Conservation (phyloP, 35 echinoderm and acorn worm species). For the Ophioderma brevispina region DNA sequence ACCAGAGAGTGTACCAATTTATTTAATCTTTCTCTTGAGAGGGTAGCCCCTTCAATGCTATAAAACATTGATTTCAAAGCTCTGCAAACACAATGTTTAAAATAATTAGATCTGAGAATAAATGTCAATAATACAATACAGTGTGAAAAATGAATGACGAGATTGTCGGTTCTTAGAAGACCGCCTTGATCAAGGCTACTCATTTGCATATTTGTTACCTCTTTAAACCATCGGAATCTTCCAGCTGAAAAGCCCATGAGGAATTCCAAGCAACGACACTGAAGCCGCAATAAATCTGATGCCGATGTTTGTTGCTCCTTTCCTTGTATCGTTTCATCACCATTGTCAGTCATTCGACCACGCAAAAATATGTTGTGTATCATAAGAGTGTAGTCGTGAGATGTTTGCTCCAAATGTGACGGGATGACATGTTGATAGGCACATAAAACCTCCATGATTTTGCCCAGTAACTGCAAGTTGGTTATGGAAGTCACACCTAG, state of each 20-base stretch:
- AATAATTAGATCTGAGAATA: too few species aligned
- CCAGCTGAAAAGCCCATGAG: not conserved
- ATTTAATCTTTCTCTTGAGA: too few species aligned
- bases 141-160: too few species aligned
- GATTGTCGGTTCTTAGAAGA: too few species aligned
- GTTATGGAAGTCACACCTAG: not conserved
- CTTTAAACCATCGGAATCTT: conserved; percentile 4
- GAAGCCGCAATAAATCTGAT: not conserved
- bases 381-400: not conserved
- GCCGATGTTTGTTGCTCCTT: not conserved
- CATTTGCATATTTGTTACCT: not conserved
- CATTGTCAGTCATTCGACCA: not conserved
- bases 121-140: too few species aligned
- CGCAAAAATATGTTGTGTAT: not conserved
- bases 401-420: not conserved
- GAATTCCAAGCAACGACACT: not conserved
- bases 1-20: too few species aligned
- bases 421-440: not conserved
- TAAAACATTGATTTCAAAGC: too few species aligned
- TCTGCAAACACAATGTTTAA: too few species aligned
- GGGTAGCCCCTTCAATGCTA: too few species aligned
- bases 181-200: too few species aligned
- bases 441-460: not conserved
- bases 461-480: not conserved
- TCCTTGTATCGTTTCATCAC: not conserved